These are phyloP conservation scores for Rotaria macrura DNA, from an alignment of 2,888 invertebrate species.

Conservation along the genomic window DNA sequence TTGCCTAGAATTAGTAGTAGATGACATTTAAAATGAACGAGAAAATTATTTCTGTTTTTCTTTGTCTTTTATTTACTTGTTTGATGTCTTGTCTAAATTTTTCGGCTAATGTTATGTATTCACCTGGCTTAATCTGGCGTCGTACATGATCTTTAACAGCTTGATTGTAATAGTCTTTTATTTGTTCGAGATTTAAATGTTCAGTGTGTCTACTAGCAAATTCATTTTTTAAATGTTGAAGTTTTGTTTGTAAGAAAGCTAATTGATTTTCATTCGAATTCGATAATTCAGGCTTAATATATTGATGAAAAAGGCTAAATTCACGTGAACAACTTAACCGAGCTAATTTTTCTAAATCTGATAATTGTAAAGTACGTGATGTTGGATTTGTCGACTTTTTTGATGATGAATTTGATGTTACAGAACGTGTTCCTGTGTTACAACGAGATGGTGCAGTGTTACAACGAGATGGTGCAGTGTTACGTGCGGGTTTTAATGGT, in stretches of 20 bases:
- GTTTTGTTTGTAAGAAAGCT: not conserved
- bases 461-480: not conserved
- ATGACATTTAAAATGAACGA: not conserved
- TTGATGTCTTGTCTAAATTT: not conserved
- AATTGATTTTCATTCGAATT: not conserved
- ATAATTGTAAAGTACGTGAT: not conserved
- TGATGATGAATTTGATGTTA: not conserved
- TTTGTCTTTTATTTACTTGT: not conserved
- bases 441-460: not conserved
- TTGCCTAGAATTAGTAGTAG: not conserved
- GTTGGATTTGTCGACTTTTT: no score
- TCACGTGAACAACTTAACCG: not conserved
- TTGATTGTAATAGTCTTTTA: not conserved
- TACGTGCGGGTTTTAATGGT: not conserved
- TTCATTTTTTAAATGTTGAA: not conserved
- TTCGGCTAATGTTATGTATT: not conserved
- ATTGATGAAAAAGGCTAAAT: conserved; percentile 8
- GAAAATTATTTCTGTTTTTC: no score
- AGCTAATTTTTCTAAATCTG: not conserved
- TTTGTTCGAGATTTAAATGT: not conserved
- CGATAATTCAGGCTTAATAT: not conserved
- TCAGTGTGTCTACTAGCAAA: not conserved
- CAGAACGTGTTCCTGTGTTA: not conserved
- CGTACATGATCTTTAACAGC: not conserved
- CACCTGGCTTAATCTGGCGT: not conserved